phyloP scores from a whole-genome alignment of 2,113 vertebrate genomes.

The Chloropsis hardwickii region DNA sequence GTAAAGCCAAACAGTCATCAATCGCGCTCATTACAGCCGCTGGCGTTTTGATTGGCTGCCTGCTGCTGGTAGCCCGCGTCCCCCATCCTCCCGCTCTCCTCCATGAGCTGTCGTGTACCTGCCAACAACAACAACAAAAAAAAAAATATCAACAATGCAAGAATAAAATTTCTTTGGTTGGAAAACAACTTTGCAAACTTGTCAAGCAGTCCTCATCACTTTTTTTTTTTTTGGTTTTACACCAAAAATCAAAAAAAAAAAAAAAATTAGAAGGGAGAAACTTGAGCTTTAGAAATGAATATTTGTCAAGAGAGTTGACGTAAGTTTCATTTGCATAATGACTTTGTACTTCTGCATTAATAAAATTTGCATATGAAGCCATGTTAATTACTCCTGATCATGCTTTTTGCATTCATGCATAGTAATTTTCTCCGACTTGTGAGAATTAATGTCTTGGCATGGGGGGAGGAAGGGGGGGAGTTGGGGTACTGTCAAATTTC shows the following conservation, averaged over 20 bases:
- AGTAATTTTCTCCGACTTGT: slow-evolving; percentile 99
- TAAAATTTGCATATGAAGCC: slow-evolving; percentile 99
- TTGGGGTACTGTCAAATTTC: slow-evolving; percentile 76
- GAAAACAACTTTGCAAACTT: slow-evolving; percentile 86
- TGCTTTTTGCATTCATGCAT: slow-evolving; percentile 99
- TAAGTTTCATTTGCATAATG: slow-evolving; percentile 99
- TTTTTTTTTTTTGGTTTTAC: slow-evolving; percentile 42
- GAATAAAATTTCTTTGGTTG: slow-evolving; percentile 79
- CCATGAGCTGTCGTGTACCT: slow-evolving; percentile 80
- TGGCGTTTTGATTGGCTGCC: slow-evolving; percentile 87
- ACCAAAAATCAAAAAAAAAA: slow-evolving; percentile 71
- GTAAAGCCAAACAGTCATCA: slow-evolving; percentile 98
- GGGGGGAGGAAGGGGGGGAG: slow-evolving; percentile 72
- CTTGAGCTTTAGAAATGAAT: slow-evolving; percentile 96
- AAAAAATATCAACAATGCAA: slow-evolving; percentile 69
- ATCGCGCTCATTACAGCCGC: slow-evolving; percentile 85
- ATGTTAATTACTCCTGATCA: slow-evolving; percentile 99
- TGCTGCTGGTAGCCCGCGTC: slow-evolving; percentile 77
- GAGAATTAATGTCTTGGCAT: slow-evolving; percentile 99
- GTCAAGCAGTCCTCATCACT: slow-evolving; percentile 73
- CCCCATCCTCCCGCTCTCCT: slow-evolving; percentile 66
- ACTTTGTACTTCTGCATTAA: slow-evolving; percentile 99
- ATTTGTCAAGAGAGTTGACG: slow-evolving; percentile 99
- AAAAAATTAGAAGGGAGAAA: slow-evolving; percentile 79
- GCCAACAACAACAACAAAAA: slow-evolving; percentile 69